phyloP scores from a whole-genome alignment of 2,888 invertebrate species.

The Philopedon plagiatum region DNA sequence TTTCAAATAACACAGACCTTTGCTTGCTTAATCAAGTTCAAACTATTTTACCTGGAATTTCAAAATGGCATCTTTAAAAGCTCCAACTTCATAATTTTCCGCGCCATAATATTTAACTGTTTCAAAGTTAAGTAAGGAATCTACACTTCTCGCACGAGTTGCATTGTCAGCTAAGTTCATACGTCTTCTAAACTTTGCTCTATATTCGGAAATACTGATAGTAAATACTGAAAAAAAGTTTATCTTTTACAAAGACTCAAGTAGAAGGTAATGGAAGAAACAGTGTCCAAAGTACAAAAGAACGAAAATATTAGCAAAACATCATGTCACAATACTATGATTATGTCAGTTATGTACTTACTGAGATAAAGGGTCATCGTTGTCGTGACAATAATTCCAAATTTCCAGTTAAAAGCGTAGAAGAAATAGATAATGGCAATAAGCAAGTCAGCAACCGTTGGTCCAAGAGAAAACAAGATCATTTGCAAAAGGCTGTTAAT shows the following conservation, averaged over 20 bases:
- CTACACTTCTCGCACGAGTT: constrained; percentile 92
- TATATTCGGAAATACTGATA: constrained; percentile 95
- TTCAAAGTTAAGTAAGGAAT: constrained; percentile 97
- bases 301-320: background rate
- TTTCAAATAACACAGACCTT: background rate
- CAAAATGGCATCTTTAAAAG: constrained; percentile 87
- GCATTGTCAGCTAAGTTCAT: constrained; percentile 97
- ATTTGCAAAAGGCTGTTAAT: constrained; percentile 78
- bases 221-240: constrained; percentile 80
- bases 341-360: constrained; percentile 70
- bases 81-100: constrained; percentile 90
- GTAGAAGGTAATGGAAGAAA: too few relatives aligned
- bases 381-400: constrained; percentile 92
- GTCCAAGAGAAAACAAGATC: constrained; percentile 40
- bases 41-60: constrained; percentile 79
- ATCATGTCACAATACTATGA: background rate
- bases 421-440: constrained; percentile 46
- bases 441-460: constrained; percentile 43
- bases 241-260: too few relatives aligned
- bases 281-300: too few relatives aligned
- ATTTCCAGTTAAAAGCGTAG: constrained; percentile 75
- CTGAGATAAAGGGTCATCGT: constrained; percentile 95
- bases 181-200: constrained; percentile 94
- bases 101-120: constrained; percentile 99
- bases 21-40: background rate